Conservation (phyloP, 2,797 vertebrate species). For the Chloroceryle inda region DNA sequence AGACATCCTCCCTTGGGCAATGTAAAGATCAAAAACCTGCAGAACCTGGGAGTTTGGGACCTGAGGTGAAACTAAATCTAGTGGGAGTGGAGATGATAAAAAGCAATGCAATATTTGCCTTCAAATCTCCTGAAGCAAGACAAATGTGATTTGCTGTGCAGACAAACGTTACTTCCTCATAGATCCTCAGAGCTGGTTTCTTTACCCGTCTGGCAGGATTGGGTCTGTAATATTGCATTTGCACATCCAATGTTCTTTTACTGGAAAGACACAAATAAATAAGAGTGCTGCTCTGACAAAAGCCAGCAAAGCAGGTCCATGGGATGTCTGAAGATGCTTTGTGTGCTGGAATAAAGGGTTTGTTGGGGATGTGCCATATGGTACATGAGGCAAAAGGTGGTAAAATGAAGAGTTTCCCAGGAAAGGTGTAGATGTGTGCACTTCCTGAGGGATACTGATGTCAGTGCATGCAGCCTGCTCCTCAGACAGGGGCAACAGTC, state of each 20-base stretch:
- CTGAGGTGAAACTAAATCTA: not conserved
- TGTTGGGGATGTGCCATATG: not conserved
- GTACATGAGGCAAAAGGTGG: not conserved
- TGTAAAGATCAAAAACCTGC: not conserved
- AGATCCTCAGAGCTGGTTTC: not conserved
- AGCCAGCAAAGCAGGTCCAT: not conserved
- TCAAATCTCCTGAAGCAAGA: not conserved
- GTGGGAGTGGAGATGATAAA: not conserved
- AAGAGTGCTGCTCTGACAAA: not conserved
- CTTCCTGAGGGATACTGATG: not conserved
- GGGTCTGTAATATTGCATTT: not conserved
- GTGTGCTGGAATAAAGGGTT: not conserved
- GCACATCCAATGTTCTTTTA: accelerated
- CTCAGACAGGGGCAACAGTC: accelerated
- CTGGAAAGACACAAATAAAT: not conserved
- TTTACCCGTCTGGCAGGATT: not conserved
- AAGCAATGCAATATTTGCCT: not conserved
- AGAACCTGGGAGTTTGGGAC: not conserved
- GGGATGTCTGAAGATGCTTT: not conserved
- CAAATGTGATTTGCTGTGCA: not conserved
- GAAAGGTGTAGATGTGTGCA: not conserved
- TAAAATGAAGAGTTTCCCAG: not conserved
- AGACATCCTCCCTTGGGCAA: not conserved
- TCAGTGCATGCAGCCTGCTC: not conserved
- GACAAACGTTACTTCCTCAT: not conserved